Evolutionary conservation across 2,888 invertebrate genomes (phyloP), one percentile per base, ranked within the genome.

Genomic region (Aricia artaxerxes): DNA sequence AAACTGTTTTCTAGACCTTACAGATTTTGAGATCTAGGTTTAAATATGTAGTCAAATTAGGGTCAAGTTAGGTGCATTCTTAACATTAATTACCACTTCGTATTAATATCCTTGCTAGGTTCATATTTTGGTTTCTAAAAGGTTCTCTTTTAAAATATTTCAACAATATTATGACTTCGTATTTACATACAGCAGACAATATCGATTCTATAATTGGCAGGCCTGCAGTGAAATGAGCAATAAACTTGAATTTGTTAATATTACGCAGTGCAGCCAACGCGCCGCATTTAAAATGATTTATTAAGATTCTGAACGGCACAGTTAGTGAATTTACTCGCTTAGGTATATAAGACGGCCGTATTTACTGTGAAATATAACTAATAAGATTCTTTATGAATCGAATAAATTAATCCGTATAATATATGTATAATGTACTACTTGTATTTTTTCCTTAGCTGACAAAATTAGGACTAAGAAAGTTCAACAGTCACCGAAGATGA

Each of bases 211-310:
- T 81, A 78, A 77, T 73, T 78, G 78, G 79, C 81, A 72, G 64
- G 78, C 16, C 80, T 80, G 81, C 78, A 79, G 75, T 78, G 61
- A 79, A 53, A 76, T 57, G 24, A 53, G 49, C 76, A 11, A 57
- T 76, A 76, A 35, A 76, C 76, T 80, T 81, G 80, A 83, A 85
- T 84, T 84, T 85, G 84, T 84, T 84, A 76, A 84, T 86, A 87
- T 85, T 87, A 87, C 90, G 90, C 90, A 91, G 83, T 90, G 91
- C 91, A 89, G 87, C 85, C 86, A 87, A 86, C 85, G 86, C 84
- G 83, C 85, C 85, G 85, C 89, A 89, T 91, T 89, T 88, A 89
- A 88, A 89, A 86, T 91, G 91, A 92, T 91, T 91, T 92, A 90
- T 91, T 88, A 88, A 87, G 85, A 87, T 87, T 86, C 86, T 84